Conservation (phyloP, 2,113 vertebrate species). For the Oncorhynchus masou region DNA sequence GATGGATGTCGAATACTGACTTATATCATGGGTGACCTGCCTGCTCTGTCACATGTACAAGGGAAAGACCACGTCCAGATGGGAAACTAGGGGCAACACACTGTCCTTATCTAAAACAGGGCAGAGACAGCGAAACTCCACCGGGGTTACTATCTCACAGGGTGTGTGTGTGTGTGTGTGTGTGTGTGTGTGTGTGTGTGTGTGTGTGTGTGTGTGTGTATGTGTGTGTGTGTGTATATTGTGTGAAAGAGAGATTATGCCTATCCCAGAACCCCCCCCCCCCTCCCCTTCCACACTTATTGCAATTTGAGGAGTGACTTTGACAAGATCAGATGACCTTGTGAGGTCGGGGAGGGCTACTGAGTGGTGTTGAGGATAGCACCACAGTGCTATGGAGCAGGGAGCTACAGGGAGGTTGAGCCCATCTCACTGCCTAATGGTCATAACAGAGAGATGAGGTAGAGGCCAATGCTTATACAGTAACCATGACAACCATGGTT, state of each 20-base stretch:
- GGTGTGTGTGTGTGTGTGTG: no score
- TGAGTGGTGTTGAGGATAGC: conserved; percentile 35
- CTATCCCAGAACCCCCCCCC: no score
- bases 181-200: no score
- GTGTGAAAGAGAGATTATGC: no score
- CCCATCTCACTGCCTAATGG: conserved; percentile 38
- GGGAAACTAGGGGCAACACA: conserved; percentile 4
- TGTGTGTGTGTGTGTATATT: no score
- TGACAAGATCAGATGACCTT: conserved; percentile 54
- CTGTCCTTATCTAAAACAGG: conserved; percentile 3
- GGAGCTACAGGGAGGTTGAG: conserved; percentile 31
- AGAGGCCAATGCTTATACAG: conserved; percentile 26
- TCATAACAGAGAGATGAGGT: conserved; percentile 40
- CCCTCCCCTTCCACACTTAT: no score
- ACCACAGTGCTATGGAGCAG: conserved; percentile 44
- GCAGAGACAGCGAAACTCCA: conserved; percentile 24
- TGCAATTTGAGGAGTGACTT: conserved; percentile 44
- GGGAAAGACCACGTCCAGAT: conserved; percentile 16
- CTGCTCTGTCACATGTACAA: conserved; percentile 7
- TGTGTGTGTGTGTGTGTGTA: no score
- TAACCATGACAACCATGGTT: conserved; percentile 41
- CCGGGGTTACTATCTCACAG: conserved; percentile 15
- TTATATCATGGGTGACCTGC: background rate
- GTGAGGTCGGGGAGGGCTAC: conserved; percentile 45
- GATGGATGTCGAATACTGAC: no score